phyloP scores from a whole-genome alignment of 2,797 vertebrate genomes.

The Phrynocephalus guinanensis region DNA sequence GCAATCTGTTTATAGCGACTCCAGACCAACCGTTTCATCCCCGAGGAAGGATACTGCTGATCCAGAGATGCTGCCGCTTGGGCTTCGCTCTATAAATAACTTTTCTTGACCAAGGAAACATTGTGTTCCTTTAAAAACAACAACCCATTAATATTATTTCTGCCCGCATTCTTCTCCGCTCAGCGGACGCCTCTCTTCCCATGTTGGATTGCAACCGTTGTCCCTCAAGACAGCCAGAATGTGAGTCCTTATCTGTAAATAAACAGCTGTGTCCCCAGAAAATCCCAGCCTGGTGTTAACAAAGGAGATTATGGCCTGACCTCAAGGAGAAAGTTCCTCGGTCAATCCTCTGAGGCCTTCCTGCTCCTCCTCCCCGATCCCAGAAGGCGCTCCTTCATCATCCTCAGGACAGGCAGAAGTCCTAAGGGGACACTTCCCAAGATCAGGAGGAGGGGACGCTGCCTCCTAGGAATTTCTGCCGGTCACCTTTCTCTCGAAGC shows the following conservation, averaged over 20 bases:
- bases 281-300: background rate
- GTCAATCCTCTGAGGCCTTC: background rate
- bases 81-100: constrained; percentile 50
- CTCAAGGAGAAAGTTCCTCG: background rate
- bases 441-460: background rate
- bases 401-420: background rate
- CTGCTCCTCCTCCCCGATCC: background rate
- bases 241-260: background rate
- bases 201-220: background rate
- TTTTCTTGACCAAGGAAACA: constrained; percentile 15
- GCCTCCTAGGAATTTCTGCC: constrained; percentile 3
- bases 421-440: background rate
- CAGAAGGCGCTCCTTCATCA: background rate
- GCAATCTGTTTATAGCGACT: too few species aligned
- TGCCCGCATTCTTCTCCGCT: constrained; percentile 7
- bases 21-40: too few species aligned
- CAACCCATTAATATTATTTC: background rate
- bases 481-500: background rate
- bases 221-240: background rate
- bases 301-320: background rate
- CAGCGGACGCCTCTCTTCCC: background rate
- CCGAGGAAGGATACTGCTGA: too few species aligned
- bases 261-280: background rate
- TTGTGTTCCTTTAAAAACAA: constrained; percentile 21
- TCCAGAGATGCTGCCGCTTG: too few species aligned